Base-by-base conservation (phyloP, 2,113 vertebrate species). In the Hippocampus comes region DNA sequence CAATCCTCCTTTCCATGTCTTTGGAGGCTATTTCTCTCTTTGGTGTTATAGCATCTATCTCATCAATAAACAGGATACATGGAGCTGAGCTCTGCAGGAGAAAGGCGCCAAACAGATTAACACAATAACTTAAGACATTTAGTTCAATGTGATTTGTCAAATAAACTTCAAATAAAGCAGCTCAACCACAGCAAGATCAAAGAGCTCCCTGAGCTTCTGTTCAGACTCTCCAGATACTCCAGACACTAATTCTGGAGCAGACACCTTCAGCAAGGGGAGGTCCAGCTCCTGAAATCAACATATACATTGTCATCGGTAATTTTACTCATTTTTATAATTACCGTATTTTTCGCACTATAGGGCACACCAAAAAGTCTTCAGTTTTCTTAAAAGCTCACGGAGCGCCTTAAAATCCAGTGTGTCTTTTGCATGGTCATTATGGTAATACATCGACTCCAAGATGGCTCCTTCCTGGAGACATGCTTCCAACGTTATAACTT, bases 1-100 rank as follows among this genome's bases (percentile, higher is more conserved):
- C 97, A 21, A 99, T 98, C 81, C 97, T 95, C 43, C 95, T 88
- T 88, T 99, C 97, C 97, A 99, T 99, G 89, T 99, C 97, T 90
- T 99, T 99, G 0, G 97, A 99, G 0, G 97, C 97, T 25, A 95
- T 91, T 87, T 99, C 97, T 92, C 97, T 93, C 82, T 96, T 98
- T 0, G 97, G 97, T 0, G 97, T 97, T 82, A 99, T 99, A 4
- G 96, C 94, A 23, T 99, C 97, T 0, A 99, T 97, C 87, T 99
- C 97, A 8, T 99, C 97, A n/a, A 99, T 95, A 87, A 99, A 99
- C 63, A 99, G 83, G 82, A 99, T 92, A 81, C 97, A 98, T 0
- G 97, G 97, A 34, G 96, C 91, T 43, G 85, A 94, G 79, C 86
- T 91, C 97, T 94, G 76, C 34, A 68, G 46, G 0, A 0, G 1